These are phyloP conservation scores for Poeciliopsis turrubarensis DNA, from an alignment of 2,113 vertebrate genomes.

Conservation along the genomic window DNA sequence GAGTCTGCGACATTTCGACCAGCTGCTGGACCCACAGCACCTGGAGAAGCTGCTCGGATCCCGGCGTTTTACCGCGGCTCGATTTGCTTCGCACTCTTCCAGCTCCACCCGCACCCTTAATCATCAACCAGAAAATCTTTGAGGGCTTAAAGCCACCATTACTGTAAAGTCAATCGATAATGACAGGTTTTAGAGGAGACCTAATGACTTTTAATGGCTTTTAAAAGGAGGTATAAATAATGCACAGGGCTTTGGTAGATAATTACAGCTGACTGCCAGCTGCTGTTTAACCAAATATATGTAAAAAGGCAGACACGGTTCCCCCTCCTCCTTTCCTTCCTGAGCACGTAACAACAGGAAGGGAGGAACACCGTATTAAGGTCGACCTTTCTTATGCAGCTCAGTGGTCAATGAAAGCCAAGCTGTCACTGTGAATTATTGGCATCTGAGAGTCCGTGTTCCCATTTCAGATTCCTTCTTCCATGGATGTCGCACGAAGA, in stretches of 20 bases:
- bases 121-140: conserved; percentile 78
- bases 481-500: not conserved
- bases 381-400: conserved; percentile 26
- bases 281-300: conserved; percentile 73
- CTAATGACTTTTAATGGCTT: conserved; percentile 79
- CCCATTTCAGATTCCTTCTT: conserved; percentile 38
- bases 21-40: not conserved
- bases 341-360: conserved; percentile 19
- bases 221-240: conserved; percentile 81
- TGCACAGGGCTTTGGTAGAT: conserved; percentile 70
- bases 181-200: conserved; percentile 75
- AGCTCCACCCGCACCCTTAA: conserved; percentile 65
- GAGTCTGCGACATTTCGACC: conserved; percentile 4
- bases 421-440: conserved; percentile 67
- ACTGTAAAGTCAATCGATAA: conserved; percentile 81
- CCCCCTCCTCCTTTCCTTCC: not conserved
- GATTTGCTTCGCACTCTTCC: conserved; percentile 43
- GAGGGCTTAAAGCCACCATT: conserved; percentile 77
- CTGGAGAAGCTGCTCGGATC: conserved; percentile 49
- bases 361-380: conserved; percentile 24
- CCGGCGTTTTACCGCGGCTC: conserved; percentile 55
- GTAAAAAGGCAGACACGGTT: conserved; percentile 34
- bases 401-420: conserved; percentile 30
- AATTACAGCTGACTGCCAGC: conserved; percentile 66
- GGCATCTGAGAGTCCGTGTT: conserved; percentile 32